These are phyloP conservation scores for Girardia tigrina DNA, from an alignment of 2,888 invertebrate genomes.

Conservation along the genomic window DNA sequence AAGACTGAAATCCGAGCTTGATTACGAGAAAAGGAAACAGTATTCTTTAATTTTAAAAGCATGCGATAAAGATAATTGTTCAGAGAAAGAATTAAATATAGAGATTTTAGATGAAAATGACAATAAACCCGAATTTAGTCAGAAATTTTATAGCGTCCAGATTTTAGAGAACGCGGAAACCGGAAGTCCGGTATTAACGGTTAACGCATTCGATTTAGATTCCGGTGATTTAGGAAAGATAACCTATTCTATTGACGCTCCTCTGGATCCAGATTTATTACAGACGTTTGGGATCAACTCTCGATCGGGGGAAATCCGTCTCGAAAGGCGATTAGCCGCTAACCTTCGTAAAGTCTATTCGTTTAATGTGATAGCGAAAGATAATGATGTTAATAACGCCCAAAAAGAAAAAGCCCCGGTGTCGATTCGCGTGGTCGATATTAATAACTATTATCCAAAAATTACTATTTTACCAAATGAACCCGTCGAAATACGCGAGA, in stretches of 20 bases:
- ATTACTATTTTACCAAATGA: constrained; percentile 15
- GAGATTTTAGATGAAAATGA: constrained; percentile 32
- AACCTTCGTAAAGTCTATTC: constrained; percentile 2
- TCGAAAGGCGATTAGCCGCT: constrained; percentile 24
- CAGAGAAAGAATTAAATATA: neutral
- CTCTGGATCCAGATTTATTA: constrained; percentile 20
- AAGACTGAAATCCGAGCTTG: neutral
- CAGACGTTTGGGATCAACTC: constrained; percentile 21
- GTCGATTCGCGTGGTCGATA: constrained; percentile 11
- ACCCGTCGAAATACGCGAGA: constrained; percentile 17
- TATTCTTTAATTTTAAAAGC: constrained; percentile 24
- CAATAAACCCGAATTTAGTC: constrained; percentile 28
- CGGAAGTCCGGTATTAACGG: neutral
- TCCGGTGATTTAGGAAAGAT: constrained; percentile 28
- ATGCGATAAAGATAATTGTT: constrained; percentile 24
- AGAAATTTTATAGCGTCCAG: constrained; percentile 2
- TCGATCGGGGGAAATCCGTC: constrained; percentile 25
- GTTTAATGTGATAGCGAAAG: constrained; percentile 27
- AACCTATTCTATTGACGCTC: neutral
- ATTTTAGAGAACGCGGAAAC: constrained; percentile 1
- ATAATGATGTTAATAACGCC: constrained; percentile 26
- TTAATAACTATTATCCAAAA: constrained; percentile 26
- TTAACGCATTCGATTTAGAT: constrained; percentile 13
- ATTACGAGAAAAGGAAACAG: constrained; percentile 15
- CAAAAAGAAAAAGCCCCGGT: constrained; percentile 29